Evolutionary conservation across 2,888 invertebrate species (phyloP).

Genomic region (Cenopis cana): DNA sequence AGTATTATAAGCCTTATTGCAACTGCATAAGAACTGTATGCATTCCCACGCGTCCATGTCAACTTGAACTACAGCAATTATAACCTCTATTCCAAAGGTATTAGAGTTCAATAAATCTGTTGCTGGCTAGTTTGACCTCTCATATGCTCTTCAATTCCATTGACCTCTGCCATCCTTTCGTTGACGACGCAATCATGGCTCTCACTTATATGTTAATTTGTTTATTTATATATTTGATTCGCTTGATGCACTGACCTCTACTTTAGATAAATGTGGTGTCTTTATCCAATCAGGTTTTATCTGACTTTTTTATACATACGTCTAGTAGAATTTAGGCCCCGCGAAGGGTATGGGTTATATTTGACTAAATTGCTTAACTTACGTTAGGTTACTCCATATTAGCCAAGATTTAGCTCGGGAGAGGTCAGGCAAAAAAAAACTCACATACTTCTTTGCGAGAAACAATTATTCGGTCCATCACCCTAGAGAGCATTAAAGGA

Average conservation of each 20-base stretch:
- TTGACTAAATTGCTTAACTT: too few species aligned
- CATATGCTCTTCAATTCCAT: slow-evolving; percentile 13
- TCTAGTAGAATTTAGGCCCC: too few species aligned
- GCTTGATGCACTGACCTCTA: slow-evolving; percentile 15
- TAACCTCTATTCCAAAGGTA: neutral
- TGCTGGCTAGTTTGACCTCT: neutral
- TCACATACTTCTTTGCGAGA: too few species aligned
- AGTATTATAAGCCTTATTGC: slow-evolving; percentile 28
- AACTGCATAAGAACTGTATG: slow-evolving; percentile 38
- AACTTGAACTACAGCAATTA: neutral
- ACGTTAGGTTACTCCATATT: too few species aligned
- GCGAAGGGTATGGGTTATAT: too few species aligned
- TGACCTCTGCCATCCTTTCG: slow-evolving; percentile 18
- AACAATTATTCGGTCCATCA: too few species aligned
- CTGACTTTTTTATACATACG: too few species aligned
- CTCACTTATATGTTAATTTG: slow-evolving; percentile 20
- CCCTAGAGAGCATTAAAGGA: too few species aligned
- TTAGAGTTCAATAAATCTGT: neutral
- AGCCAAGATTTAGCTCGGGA: too few species aligned
- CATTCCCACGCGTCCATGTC: slow-evolving; percentile 2
- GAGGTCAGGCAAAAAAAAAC: too few species aligned
- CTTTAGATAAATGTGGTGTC: neutral
- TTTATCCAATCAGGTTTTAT: too few species aligned
- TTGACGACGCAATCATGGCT: neutral
- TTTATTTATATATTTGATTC: slow-evolving; percentile 1